Evolutionary conservation across 2,888 invertebrate genomes (phyloP), one percentile per base, ranked within the genome.

Genomic region (Cynaeus angustus): DNA sequence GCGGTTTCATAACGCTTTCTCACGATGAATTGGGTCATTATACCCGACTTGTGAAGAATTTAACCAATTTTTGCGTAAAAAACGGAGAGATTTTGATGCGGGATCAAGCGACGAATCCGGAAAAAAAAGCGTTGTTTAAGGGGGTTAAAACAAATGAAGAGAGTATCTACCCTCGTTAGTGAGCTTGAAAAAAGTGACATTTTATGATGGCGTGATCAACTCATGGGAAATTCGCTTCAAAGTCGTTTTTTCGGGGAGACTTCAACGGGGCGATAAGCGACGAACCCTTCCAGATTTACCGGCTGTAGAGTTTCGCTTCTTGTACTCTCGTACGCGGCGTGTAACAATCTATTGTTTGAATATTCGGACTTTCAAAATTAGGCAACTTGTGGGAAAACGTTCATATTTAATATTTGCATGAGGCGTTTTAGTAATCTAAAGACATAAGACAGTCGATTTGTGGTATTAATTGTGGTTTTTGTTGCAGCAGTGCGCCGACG

Each of bases 401-500:
- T 14, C 14, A 46, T 46, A 4, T 46, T 16, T 46, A 43, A 43
- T 43, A 43, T 13, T 46, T 33, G 9, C 33, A 33, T 41, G 6
- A 41, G 10, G 1, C 41, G 41, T 13, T 41, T 14, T 37, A 53
- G 14, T 14, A 53, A 33, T 14, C 53, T 8, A 12, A 52, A 52
- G 21, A 48, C 48, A 21, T 21, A 48, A 48, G 1, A 21, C 30
- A 7, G 53, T 13, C 8, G 3, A 50, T 26, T 8, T 50, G 28
- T 16, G 8, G 14, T n/a, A 56, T 10, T 46, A 45, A 46, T 55
- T 53, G 8, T 37, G n/a, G 14, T 46, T 76, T 77, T 61, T 73
- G 74, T 79, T 77, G 61, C 76, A 78, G 79, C 74, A 72, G 64
- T 72, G 55, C 66, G 38, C 41, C 55, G 14, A 72, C 58, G 58